phyloP scores from a whole-genome alignment of 2,888 invertebrate genomes.

The Acrocyrtus sp. region DNA sequence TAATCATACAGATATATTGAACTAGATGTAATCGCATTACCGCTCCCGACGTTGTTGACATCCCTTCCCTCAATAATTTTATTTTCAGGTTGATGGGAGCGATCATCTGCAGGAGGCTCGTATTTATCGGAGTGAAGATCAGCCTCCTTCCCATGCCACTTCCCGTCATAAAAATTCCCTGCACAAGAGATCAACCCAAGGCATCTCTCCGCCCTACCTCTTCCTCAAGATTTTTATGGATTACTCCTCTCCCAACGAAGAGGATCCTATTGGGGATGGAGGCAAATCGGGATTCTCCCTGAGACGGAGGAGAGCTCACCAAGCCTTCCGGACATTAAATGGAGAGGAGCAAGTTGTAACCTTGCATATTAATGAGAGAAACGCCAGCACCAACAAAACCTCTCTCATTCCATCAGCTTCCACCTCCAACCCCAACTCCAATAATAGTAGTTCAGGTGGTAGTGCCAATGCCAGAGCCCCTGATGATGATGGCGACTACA shows the following conservation, averaged over 20 bases:
- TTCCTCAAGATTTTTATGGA: constrained; percentile 35
- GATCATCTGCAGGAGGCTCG: background rate
- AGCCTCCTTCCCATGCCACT: no score
- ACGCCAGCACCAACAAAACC: no score
- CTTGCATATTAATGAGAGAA: no score
- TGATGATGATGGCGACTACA: background rate
- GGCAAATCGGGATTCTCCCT: background rate
- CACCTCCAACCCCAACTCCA: background rate
- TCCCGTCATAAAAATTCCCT: constrained; percentile 19
- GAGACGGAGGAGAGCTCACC: constrained; percentile 6
- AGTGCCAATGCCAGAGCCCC: background rate
- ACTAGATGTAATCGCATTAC: background rate
- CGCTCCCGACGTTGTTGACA: background rate
- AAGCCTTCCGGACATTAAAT: constrained; percentile 8
- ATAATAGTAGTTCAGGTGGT: background rate
- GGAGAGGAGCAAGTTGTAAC: background rate
- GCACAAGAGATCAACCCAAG: constrained; percentile 13
- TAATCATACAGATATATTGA: background rate
- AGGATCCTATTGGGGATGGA: background rate
- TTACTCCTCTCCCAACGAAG: constrained; percentile 16
- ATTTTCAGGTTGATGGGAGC: no score
- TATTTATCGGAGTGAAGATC: background rate
- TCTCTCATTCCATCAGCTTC: no score
- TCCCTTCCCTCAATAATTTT: no score
- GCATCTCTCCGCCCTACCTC: constrained; percentile 26